Evolutionary conservation across 2,797 vertebrate genomes (phyloP).

Genomic region (Selene dorsalis): DNA sequence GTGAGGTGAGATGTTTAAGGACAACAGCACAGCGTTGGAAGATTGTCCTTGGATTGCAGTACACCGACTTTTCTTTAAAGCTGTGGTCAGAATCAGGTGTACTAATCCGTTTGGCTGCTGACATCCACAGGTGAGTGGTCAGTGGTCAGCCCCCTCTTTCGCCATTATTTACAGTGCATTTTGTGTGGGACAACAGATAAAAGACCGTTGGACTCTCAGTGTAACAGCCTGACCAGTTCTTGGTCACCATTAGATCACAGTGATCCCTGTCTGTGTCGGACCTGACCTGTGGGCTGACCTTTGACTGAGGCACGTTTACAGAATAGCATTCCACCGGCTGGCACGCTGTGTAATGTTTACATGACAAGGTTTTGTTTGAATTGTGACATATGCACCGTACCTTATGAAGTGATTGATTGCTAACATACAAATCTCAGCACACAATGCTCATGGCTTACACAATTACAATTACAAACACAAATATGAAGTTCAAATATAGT

Average conservation of each 20-base stretch:
- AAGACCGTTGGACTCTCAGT: no score
- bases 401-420: constrained; percentile 13
- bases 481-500: not conserved
- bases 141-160: not conserved
- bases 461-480: not conserved
- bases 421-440: constrained; percentile 1
- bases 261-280: not conserved
- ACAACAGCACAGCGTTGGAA: not conserved
- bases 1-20: not conserved
- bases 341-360: constrained; percentile 31
- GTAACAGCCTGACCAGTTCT: not conserved
- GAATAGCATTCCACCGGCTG: constrained; percentile 12
- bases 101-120: not conserved
- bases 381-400: not conserved
- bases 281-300: constrained; percentile 2
- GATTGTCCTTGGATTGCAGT: not conserved
- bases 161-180: not conserved
- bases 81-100: not conserved
- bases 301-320: constrained; percentile 5
- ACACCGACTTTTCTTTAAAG: not conserved
- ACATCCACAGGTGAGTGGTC: not conserved
- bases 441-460: not conserved
- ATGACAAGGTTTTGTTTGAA: constrained; percentile 18
- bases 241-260: not conserved
- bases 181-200: no score